These are phyloP conservation scores for Myotis vivesi DNA, from an alignment of 2,797 vertebrate species.

Conservation along the genomic window DNA sequence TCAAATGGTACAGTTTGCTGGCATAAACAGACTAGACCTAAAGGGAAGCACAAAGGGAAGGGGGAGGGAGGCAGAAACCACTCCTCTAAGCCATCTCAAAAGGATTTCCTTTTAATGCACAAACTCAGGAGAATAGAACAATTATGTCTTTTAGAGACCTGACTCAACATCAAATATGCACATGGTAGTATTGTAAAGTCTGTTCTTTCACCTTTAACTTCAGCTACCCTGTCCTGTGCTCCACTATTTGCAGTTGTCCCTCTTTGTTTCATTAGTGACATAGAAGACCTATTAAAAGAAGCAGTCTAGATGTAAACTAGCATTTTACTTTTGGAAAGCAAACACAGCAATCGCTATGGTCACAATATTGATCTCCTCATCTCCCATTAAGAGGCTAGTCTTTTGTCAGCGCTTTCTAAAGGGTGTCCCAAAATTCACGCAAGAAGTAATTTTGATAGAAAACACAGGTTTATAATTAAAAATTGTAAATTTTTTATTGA, in stretches of 20 bases:
- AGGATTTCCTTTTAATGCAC: not conserved
- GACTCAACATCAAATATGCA: not conserved
- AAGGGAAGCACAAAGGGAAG: not conserved
- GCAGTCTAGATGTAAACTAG: not conserved
- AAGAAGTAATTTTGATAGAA: too few species aligned
- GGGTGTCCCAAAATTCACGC: too few species aligned
- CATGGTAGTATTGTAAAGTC: not conserved
- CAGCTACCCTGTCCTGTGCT: not conserved
- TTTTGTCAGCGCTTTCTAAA: not conserved
- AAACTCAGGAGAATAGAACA: not conserved
- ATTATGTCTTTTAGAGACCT: not conserved
- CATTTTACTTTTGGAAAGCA: slow-evolving; percentile 34
- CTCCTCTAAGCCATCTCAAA: not conserved
- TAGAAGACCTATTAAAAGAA: not conserved
- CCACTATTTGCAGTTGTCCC: not conserved
- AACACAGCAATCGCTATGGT: not conserved
- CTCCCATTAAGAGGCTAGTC: not conserved
- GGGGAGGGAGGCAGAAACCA: not conserved
- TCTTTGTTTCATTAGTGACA: not conserved
- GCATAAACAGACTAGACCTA: not conserved
- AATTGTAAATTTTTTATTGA: too few species aligned
- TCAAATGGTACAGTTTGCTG: slow-evolving; percentile 36
- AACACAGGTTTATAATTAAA: too few species aligned
- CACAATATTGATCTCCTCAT: not conserved
- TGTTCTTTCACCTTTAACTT: slow-evolving; percentile 8